A percentile compares a stretch with the other conserved stretches of the same genome.
These are phyloP conservation scores for Sinocyclocheilus rhinocerous DNA, from an alignment of 2,113 vertebrate genomes.

Conservation along the genomic window DNA sequence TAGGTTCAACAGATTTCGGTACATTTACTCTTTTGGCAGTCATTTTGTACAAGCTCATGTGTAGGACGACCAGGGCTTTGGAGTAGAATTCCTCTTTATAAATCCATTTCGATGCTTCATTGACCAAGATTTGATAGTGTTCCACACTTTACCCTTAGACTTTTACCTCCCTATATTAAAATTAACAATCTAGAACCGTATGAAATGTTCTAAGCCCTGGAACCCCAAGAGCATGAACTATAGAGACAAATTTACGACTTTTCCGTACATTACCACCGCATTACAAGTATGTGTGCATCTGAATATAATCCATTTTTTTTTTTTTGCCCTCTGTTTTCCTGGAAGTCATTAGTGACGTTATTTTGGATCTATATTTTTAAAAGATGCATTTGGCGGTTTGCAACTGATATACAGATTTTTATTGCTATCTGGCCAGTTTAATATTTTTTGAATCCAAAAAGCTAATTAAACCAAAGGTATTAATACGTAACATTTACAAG, in stretches of 20 bases:
- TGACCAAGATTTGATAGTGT: conserved; percentile 40
- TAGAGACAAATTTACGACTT: conserved; percentile 29
- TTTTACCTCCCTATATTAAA: conserved; percentile 47
- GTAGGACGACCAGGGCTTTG: background rate
- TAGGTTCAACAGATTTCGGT: background rate
- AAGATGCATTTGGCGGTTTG: background rate
- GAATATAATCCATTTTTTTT: conserved; percentile 8
- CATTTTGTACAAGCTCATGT: background rate
- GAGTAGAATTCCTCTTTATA: background rate
- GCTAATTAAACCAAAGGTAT: no score
- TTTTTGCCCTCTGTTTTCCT: background rate
- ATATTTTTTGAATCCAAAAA: background rate
- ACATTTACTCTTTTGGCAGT: background rate
- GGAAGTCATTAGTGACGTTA: background rate
- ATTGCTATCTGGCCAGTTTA: background rate
- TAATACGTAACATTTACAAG: no score
- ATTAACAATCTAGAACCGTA: conserved; percentile 51
- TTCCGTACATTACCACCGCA: background rate
- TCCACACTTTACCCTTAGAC: conserved; percentile 29
- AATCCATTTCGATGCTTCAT: conserved; percentile 29
- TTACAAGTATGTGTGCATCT: background rate
- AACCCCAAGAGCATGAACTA: conserved; percentile 12
- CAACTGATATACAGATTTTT: background rate
- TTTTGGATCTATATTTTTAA: conserved; percentile 10
- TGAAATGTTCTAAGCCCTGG: background rate